Evolutionary conservation across 2,888 invertebrate species (phyloP), one percentile per base, ranked within the genome.

Genomic region (Cyrtodaria siliqua): DNA sequence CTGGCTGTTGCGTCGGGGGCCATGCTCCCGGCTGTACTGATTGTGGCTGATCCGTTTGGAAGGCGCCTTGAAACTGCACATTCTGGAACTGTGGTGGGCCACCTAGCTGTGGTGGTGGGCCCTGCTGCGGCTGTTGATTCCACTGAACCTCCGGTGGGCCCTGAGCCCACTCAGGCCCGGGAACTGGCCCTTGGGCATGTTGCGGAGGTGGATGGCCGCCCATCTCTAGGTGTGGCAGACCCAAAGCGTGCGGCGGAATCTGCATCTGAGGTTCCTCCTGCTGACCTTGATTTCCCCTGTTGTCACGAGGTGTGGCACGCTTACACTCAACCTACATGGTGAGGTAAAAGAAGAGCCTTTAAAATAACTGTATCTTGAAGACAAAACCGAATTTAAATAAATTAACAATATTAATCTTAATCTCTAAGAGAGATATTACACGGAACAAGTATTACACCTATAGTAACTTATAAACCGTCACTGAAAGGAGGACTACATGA

Each of bases 251-350:
- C 2, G 42, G 63, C 55, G 3, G 8, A 18, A 40, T 64, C 9
- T n/a, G 40, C 29, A 27, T 29, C 69, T 69, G 69, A 4, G 53
- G 53, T 20, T 63, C 63, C n/a, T 63, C 53, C 50, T 40, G 63
- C 8, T 27, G 33, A 16, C 53, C 56, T 12, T 52, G 57, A 27
- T 9, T 44, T 6, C 53, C 59, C 20, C 59, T 71, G 23, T 75
- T 79, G 64, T 79, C 73, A 9, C 85, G 77, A 2, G 87, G 87
- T 29, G 85, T 80, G 16, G 87, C 87, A 26, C 84, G 60, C 49
- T 87, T 87, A 70, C 86, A 86, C 49, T 87, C 87, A 76, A 87
- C 86, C 87, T 87, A 76, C n/a, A 62, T 23, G 27, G 38, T 20
- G n/a, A 38, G 18, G 18, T 29, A 27, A 29, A 33, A 20, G 2